Evolutionary conservation across 2,888 invertebrate genomes (phyloP), one percentile per base, ranked within the genome.

Genomic region (Brenthis hecate): DNA sequence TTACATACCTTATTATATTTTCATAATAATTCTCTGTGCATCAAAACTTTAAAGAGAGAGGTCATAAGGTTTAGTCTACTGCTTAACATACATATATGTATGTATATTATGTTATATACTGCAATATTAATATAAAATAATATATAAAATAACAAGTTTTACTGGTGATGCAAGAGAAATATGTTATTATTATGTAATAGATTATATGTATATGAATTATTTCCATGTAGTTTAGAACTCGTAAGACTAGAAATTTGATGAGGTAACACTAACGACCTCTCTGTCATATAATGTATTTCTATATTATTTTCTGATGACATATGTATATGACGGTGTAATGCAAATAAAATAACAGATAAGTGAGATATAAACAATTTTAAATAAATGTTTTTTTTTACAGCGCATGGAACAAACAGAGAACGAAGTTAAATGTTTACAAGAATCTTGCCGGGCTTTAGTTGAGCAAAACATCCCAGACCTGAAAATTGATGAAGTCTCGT

Each of bases 321-420:
- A 11, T 2, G 11, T 36, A 36, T 36, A 36, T 43, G 8, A 43
- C 1, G 11, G 36, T 8, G 8, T 43, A 43, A 43, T 11, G 11
- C 11, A 43, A 8, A 43, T 43, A 43, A 43, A 43, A 43, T 43
- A 8, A 43, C 36, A 43, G 8, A 43, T 43, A 43, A 43, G 36
- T 8, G 11, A 11, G 36, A 11, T 43, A 43, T 8, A 43, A 43
- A 36, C 36, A 36, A 8, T 43, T 43, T 43, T 32, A 50, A 16
- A 23, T 43, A 28, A 14, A 47, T 55, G 14, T 68, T 51, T 63
- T 68, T 75, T 69, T 62, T 87, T 84, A 5, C 85, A 94, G 93
- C 94, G 95, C 74, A 94, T 96, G 86, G 94, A 95, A 76, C 94
- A 95, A 77, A 95, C 96, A 11, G 96, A 96, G 82, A 94, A 94